Percentiles rank a stretch among this genome's conserved stretches.
phyloP scores from a whole-genome alignment of 2,113 vertebrate genomes.

The Patagioenas fasciata region DNA sequence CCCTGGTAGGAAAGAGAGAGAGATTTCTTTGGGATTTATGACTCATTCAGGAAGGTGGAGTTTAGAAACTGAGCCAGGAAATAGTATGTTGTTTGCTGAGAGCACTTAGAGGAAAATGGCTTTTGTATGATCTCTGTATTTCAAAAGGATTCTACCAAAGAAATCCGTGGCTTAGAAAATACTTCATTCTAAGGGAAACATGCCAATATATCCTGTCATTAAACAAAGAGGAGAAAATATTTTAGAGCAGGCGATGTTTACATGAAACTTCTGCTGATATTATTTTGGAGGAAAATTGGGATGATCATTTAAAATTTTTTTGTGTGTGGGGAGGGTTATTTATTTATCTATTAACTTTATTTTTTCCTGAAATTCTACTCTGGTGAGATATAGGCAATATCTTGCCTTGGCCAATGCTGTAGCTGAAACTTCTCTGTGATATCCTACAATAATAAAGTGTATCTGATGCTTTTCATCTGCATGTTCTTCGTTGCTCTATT shows the following conservation, averaged over 20 bases:
- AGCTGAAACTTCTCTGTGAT: neutral
- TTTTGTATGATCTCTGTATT: neutral
- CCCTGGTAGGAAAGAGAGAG: neutral
- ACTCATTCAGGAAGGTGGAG: neutral
- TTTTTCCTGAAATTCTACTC: neutral
- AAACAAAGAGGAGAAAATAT: neutral
- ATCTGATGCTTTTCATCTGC: neutral
- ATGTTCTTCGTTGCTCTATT: accelerated
- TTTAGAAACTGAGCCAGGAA: neutral
- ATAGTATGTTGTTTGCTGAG: neutral
- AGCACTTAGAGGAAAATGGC: neutral
- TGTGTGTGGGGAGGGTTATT: too few species aligned
- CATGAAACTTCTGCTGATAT: accelerated
- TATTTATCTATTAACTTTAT: too few species aligned
- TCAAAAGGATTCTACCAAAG: neutral
- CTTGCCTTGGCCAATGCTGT: neutral
- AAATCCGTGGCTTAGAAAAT: neutral
- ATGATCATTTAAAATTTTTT: neutral
- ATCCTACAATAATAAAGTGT: neutral
- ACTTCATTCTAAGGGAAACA: neutral
- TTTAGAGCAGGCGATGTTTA: neutral
- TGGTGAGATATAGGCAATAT: neutral
- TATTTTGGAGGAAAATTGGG: neutral
- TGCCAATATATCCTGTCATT: neutral
- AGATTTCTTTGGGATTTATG: neutral